Conservation (phyloP, 2,888 invertebrate genomes). For the Bugula neritina region DNA sequence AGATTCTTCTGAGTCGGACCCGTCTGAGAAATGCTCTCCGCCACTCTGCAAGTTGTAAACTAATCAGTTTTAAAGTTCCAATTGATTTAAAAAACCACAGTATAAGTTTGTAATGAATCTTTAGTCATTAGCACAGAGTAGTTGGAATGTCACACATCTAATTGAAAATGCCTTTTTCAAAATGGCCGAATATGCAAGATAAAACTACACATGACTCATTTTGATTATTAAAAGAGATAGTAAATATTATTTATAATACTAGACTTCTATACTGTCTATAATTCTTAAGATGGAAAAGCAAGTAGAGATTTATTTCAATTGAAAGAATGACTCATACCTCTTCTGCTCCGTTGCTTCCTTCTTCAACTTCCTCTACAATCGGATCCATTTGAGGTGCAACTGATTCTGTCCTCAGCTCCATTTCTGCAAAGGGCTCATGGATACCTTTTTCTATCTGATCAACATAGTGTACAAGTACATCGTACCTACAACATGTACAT, state of each 20-base stretch:
- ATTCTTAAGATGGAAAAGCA: too few relatives aligned
- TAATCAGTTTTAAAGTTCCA: too few relatives aligned
- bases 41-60: slow-evolving; percentile 15
- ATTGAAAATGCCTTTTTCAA: too few relatives aligned
- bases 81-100: too few relatives aligned
- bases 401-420: slow-evolving; percentile 9
- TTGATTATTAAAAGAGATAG: too few relatives aligned
- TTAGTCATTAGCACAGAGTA: too few relatives aligned
- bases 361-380: slow-evolving; percentile 8
- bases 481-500: slow-evolving; percentile 1
- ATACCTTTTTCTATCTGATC: slow-evolving; percentile 23
- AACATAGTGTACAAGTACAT: slow-evolving; percentile 21
- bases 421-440: slow-evolving; percentile 1
- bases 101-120: too few relatives aligned
- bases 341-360: background rate
- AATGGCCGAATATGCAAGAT: too few relatives aligned
- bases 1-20: slow-evolving; percentile 18
- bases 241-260: too few relatives aligned
- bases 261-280: too few relatives aligned
- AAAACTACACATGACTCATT: too few relatives aligned
- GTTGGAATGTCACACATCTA: too few relatives aligned
- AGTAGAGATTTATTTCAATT: background rate
- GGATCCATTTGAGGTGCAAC: slow-evolving; percentile 25
- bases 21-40: slow-evolving; percentile 18
- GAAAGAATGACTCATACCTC: background rate